A percentile compares a stretch with the other conserved stretches of the same genome.
Evolutionary conservation across 1,140 invertebrate genomes (phyloP).

Genomic region (Zophobas atratus): DNA sequence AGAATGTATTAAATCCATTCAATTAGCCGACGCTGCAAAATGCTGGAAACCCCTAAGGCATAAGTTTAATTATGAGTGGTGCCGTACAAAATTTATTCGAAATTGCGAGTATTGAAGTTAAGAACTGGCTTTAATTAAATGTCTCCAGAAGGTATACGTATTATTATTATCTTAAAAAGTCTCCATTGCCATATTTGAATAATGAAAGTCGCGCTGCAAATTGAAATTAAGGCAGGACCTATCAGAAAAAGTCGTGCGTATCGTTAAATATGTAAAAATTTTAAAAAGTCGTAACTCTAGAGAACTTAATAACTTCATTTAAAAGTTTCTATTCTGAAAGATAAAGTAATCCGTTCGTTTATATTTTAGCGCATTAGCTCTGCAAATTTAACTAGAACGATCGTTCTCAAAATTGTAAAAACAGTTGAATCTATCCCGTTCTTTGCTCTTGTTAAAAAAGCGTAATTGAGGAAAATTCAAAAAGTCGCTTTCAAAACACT

Average conservation of each 20-base stretch:
- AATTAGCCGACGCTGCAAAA: constrained; percentile 40
- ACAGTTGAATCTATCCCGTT: too few relatives aligned
- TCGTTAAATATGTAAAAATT: constrained; percentile 49
- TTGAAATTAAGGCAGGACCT: constrained; percentile 31
- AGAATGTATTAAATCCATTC: constrained; percentile 42
- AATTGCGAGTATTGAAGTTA: constrained; percentile 43
- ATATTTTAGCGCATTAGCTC: too few relatives aligned
- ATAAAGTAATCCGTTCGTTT: too few relatives aligned
- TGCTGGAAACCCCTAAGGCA: constrained; percentile 36
- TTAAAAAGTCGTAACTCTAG: neutral
- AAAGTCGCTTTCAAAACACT: too few relatives aligned
- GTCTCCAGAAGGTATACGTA: constrained; percentile 48
- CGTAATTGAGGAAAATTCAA: too few relatives aligned
- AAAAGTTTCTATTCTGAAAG: constrained; percentile 26
- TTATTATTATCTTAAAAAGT: constrained; percentile 48
- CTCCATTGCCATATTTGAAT: constrained; percentile 46
- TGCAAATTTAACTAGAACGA: too few relatives aligned
- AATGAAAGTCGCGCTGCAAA: constrained; percentile 32
- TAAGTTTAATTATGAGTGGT: constrained; percentile 41
- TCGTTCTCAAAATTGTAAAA: too few relatives aligned
- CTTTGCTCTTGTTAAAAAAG: too few relatives aligned
- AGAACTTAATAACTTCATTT: constrained; percentile 39
- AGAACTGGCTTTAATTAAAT: constrained; percentile 49
- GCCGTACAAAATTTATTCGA: constrained; percentile 42
- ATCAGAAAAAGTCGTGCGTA: neutral